Conservation (phyloP, 2,797 vertebrate genomes). For the Cyprinodon diabolis region DNA sequence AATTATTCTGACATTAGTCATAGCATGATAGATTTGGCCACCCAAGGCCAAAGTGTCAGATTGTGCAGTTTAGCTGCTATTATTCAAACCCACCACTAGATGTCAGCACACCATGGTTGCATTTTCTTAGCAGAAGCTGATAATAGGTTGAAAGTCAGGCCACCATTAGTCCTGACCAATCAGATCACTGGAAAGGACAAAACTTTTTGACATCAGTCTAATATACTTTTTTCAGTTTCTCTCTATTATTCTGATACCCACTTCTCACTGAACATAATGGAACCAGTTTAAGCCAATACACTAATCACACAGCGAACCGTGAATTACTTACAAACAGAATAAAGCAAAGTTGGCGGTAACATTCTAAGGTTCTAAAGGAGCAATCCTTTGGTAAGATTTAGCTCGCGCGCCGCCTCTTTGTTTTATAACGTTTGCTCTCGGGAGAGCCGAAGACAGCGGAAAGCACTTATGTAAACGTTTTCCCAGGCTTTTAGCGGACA, state of each 20-base stretch:
- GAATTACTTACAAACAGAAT: neutral
- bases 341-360: neutral
- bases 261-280: too few relatives aligned
- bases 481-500: neutral
- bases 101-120: slow-evolving; percentile 66
- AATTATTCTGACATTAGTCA: slow-evolving; percentile 11
- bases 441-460: neutral
- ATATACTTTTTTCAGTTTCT: neutral
- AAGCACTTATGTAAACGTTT: neutral
- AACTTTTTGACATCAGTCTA: slow-evolving; percentile 48
- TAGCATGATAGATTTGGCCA: slow-evolving; percentile 13
- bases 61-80: slow-evolving; percentile 9
- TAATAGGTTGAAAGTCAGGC: slow-evolving; percentile 77
- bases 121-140: slow-evolving; percentile 39
- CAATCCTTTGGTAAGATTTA: neutral
- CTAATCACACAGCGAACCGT: neutral
- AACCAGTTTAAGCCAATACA: neutral
- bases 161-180: slow-evolving; percentile 76
- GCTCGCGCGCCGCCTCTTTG: neutral
- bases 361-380: too few relatives aligned
- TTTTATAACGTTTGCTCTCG: neutral
- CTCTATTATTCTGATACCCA: too few relatives aligned
- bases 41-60: slow-evolving; percentile 18
- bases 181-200: slow-evolving; percentile 47
- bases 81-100: slow-evolving; percentile 67